Evolutionary conservation across 2,113 vertebrate species (phyloP), one percentile per base, ranked within the genome.

Genomic region (Saguinus imperator): DNA sequence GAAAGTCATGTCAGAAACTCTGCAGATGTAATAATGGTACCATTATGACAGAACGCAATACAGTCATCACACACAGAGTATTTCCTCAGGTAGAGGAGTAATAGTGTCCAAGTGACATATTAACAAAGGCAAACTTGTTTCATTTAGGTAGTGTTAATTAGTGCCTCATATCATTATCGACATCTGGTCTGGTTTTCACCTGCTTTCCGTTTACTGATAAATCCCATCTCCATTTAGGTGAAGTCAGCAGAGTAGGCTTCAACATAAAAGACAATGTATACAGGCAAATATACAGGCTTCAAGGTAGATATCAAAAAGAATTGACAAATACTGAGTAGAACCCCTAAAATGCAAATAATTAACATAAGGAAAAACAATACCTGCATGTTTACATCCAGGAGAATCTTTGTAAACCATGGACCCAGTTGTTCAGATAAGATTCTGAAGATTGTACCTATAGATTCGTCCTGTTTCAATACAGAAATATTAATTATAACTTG

Each of bases 31-130:
- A 97, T 96, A 97, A 89, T 95, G 94, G 97, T 98, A 98, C 98
- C 98, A 98, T 98, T 98, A 98, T 99, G 98, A 99, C 97, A 98
- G 97, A 96, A 98, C 98, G 99, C 99, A 99, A 99, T 99, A 98
- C 98, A 98, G 98, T 98, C 97, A 99, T 98, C 99, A 97, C 98
- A 98, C 98, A 97, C 99, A 99, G 98, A 98, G 96, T 98, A 98
- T 98, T 98, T 98, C 98, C 98, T 98, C 98, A 98, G 98, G 98
- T 95, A 98, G 98, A 98, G 97, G 98, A 99, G 98, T 98, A 98
- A 98, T 98, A 98, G 99, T 96, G 98, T 99, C 99, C 98, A 99
- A 99, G 98, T 99, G 99, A 99, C 99, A 99, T 98, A 94, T 99
- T 98, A 99, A 99, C 99, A 99, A 99, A 98, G 99, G 98, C 96